Evolutionary conservation across 92 coral and sea anemone genomes (phyloP), one percentile per base, ranked within the genome.

Genomic region (Palythoa grandis): DNA sequence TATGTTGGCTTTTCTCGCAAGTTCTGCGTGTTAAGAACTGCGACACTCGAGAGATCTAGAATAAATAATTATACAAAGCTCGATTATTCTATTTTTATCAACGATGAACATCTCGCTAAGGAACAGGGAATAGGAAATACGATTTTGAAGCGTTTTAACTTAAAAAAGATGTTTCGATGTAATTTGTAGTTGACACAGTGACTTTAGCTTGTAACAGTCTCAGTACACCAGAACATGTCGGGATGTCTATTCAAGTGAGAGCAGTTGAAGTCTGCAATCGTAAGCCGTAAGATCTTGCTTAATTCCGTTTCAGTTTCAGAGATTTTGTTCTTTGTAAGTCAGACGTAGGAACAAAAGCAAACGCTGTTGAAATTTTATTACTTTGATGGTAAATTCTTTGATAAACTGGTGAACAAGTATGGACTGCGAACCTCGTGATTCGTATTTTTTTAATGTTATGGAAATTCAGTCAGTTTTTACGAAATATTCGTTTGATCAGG

Each of bases 31-130:
- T 9, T 22, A 65, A 54, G 7, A 68, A 24, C 23, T 23, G 38
- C 37, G 60, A 65, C 85, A 17, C 74, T 66, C 74, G 72, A 80
- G 60, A 80, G 61, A 50, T 80, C 85, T 80, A 76, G 85, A 80
- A 80, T 47, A 66, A 61, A 80, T 80, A 23, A 48, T 11, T 67
- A 29, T 53, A 79, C 58, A 23, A 23, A 13, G 58, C 85, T 66
- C 70, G 85, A 80, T 80, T 80, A 52, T 80, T 80, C 85, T 80
- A 80, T 65, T 80, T 80, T 80, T 80, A 60, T 80, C 74, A 54
- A 80, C 61, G 17, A 40, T 48, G 61, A 80, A 13, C 61, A 52
- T 22, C 20, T 79, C 58, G 72, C 52, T 20, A 50, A 56, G 72
- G 52, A 80, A 80, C 85, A 65, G 40, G 23, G 47, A 80, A 80